These are phyloP conservation scores for Aphyosemion australe DNA, from an alignment of 2,113 vertebrate species.

Conservation along the genomic window DNA sequence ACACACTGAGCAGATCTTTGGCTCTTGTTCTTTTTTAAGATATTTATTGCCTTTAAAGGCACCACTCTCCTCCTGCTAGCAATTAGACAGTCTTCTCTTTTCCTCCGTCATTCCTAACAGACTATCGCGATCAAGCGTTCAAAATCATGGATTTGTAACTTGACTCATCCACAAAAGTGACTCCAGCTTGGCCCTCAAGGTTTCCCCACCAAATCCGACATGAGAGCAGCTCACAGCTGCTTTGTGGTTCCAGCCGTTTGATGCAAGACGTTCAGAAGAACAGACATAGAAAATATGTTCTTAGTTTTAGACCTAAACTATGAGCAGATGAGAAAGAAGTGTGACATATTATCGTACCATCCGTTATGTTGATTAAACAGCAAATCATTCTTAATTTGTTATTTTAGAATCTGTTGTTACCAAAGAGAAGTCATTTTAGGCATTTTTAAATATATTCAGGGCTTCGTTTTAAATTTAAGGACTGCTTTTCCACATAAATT, in stretches of 20 bases:
- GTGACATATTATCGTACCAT: no score
- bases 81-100: constrained; percentile 44
- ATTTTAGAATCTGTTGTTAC: not conserved
- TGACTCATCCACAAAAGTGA: constrained; percentile 58
- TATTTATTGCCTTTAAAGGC: constrained; percentile 47
- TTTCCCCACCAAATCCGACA: constrained; percentile 63
- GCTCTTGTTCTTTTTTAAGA: constrained; percentile 27
- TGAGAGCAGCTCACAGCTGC: constrained; percentile 68
- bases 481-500: not conserved
- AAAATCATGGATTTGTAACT: constrained; percentile 67
- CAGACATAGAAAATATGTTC: constrained; percentile 25
- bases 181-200: constrained; percentile 59
- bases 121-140: constrained; percentile 53
- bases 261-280: constrained; percentile 22
- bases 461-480: not conserved
- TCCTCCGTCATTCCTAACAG: constrained; percentile 52
- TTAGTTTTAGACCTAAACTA: not conserved
- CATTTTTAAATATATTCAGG: no score
- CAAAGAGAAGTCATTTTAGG: no score
- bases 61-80: constrained; percentile 59
- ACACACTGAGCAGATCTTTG: constrained; percentile 6
- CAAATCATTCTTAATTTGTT: not conserved
- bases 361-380: not conserved
- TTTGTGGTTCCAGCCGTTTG: constrained; percentile 47
- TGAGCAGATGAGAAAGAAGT: not conserved